Conservation (phyloP, 2,797 vertebrate species). For the Arctocebus calabarensis region DNA sequence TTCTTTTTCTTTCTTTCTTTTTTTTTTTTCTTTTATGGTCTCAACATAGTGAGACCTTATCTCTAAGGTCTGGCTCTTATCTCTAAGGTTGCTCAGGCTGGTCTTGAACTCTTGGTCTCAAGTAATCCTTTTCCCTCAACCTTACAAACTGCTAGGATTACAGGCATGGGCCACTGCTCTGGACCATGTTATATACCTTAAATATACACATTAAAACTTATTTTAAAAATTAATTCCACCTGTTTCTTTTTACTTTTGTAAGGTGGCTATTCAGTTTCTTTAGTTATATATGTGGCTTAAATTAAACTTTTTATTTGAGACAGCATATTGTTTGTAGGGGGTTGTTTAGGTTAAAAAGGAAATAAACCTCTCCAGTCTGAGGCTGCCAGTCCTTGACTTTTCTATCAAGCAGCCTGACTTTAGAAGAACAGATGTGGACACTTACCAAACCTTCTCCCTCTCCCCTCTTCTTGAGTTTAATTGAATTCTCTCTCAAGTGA, state of each 20-base stretch:
- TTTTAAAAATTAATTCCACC: not conserved
- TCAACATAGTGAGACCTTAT: too few relatives aligned
- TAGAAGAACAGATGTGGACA: not conserved
- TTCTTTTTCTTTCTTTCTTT: too few relatives aligned
- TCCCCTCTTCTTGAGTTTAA: not conserved
- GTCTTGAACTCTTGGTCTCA: not conserved
- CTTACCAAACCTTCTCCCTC: not conserved
- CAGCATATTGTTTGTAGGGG: not conserved
- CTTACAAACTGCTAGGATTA: not conserved
- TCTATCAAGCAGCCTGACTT: not conserved
- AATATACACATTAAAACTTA: not conserved
- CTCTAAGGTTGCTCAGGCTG: not conserved
- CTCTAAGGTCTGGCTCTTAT: not conserved
- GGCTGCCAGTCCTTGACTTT: not conserved
- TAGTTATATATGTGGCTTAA: not conserved
- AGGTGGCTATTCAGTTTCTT: not conserved
- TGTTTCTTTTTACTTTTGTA: conserved; percentile 34
- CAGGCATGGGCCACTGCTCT: not conserved
- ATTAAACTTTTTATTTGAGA: conserved; percentile 37
- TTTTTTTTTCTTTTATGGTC: not conserved
- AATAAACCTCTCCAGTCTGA: not conserved
- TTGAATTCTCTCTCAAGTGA: too few relatives aligned
- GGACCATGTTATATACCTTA: not conserved
- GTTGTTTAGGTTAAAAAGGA: conserved; percentile 46
- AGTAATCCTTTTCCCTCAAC: not conserved